A percentile compares a stretch with the other conserved stretches of the same genome.
These are phyloP conservation scores for Megalurothrips usitatus DNA, from an alignment of 2,888 invertebrate species.

Conservation along the genomic window DNA sequence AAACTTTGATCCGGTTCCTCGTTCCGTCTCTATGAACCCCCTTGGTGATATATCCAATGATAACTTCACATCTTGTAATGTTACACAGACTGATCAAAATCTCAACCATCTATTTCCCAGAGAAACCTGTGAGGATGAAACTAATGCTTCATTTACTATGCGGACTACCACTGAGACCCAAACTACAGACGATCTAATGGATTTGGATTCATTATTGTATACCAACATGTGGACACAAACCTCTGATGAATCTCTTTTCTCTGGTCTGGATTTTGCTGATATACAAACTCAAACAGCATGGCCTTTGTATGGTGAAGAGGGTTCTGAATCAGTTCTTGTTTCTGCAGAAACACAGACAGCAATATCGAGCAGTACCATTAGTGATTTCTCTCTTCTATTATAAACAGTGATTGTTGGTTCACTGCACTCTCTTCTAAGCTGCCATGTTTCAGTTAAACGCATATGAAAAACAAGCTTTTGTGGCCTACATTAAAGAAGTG, in stretches of 20 bases:
- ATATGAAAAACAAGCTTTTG: too few relatives aligned
- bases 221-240: slow-evolving; percentile 53
- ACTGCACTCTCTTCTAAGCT: not conserved
- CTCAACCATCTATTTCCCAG: not conserved
- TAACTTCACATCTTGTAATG: slow-evolving; percentile 2
- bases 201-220: slow-evolving; percentile 46
- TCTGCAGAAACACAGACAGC: slow-evolving; percentile 58
- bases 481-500: too few relatives aligned
- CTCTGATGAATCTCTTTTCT: slow-evolving; percentile 53
- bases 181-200: slow-evolving; percentile 46
- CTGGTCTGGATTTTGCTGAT: slow-evolving; percentile 51
- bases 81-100: not conserved
- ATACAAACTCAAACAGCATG: slow-evolving; percentile 63
- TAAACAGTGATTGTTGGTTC: not conserved
- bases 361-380: not conserved
- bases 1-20: not conserved
- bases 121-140: slow-evolving; percentile 40
- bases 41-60: not conserved
- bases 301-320: slow-evolving; percentile 48
- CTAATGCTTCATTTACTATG: not conserved
- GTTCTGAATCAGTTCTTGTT: slow-evolving; percentile 48
- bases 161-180: slow-evolving; percentile 40
- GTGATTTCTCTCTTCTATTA: not conserved
- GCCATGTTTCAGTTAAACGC: too few relatives aligned
- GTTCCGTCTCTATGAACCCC: not conserved